Percentiles rank a stretch among this genome's conserved stretches.
These are phyloP conservation scores for Drosophila arawakana DNA, from an alignment of 1,140 invertebrate species.

Conservation along the genomic window DNA sequence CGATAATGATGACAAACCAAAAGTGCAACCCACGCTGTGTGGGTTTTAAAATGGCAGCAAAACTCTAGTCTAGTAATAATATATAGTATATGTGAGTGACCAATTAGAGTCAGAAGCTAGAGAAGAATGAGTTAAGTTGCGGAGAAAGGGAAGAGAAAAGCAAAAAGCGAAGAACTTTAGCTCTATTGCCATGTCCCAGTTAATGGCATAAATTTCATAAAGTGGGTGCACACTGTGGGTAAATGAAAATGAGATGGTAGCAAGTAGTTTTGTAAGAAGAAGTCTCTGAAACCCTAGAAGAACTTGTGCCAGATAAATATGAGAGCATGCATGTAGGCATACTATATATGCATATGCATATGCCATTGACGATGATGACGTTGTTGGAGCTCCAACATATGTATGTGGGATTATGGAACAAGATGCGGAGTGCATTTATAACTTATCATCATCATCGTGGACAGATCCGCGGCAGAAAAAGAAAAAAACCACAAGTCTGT, in stretches of 20 bases:
- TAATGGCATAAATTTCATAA: constrained; percentile 40
- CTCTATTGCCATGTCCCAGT: constrained; percentile 25
- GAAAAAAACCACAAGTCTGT: constrained; percentile 4
- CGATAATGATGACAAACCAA: constrained; percentile 40
- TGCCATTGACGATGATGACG: constrained; percentile 5
- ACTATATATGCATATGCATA: background rate
- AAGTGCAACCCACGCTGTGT: constrained; percentile 47
- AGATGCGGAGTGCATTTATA: constrained; percentile 6
- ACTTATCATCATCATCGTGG: constrained; percentile 22
- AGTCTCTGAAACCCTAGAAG: constrained; percentile 27
- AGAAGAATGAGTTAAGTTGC: background rate
- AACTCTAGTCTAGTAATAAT: constrained; percentile 13
- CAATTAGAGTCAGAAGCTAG: constrained; percentile 29
- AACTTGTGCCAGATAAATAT: constrained; percentile 40
- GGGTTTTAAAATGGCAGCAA: constrained; percentile 37
- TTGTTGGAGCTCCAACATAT: constrained; percentile 1
- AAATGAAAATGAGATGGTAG: constrained; percentile 2
- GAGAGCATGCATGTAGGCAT: constrained; percentile 30
- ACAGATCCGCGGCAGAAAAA: constrained; percentile 23
- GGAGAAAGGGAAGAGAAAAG: constrained; percentile 2
- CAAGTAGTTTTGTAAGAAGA: constrained; percentile 5
- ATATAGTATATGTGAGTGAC: constrained; percentile 21
- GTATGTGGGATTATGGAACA: constrained; percentile 10
- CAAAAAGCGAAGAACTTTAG: background rate
- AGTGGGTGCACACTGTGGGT: constrained; percentile 27